Conservation (phyloP, 2,113 vertebrate genomes). For the Australoheros scitulus region DNA sequence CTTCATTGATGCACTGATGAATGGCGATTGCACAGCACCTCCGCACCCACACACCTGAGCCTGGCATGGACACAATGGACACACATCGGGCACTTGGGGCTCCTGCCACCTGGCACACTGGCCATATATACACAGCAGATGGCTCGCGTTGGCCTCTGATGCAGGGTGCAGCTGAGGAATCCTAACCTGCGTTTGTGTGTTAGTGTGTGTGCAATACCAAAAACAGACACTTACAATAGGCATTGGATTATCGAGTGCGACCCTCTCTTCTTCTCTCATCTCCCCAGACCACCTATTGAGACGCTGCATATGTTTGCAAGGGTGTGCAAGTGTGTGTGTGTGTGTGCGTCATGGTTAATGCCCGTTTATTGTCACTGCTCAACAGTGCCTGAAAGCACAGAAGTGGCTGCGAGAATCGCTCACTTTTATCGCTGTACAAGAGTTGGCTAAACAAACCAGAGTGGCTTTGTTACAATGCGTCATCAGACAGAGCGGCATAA, state of each 20-base stretch:
- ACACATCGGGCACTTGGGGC: constrained; percentile 35
- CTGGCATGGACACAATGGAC: constrained; percentile 60
- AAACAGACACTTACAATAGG: constrained; percentile 41
- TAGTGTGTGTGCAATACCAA: constrained; percentile 17
- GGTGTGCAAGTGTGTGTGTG: neutral
- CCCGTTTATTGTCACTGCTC: constrained; percentile 53
- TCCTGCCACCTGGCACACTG: constrained; percentile 60
- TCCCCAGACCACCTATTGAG: constrained; percentile 45
- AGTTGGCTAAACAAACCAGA: constrained; percentile 16
- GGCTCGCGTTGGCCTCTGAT: constrained; percentile 40
- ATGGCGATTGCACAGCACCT: constrained; percentile 20
- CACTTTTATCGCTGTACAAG: constrained; percentile 26
- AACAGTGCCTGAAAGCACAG: constrained; percentile 51
- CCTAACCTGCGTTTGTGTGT: constrained; percentile 27
- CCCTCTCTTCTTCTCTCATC: constrained; percentile 39
- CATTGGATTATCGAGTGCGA: constrained; percentile 58
- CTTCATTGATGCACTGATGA: constrained; percentile 42
- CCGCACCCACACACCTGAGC: constrained; percentile 51
- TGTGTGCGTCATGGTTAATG: constrained; percentile 33
- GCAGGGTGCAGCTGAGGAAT: constrained; percentile 61
- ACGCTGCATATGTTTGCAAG: constrained; percentile 3
- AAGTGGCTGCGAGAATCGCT: constrained; percentile 17
- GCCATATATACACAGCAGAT: constrained; percentile 60
- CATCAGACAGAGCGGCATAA: neutral
- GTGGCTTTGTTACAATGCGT: neutral